Evolutionary conservation across 2,113 vertebrate species (phyloP).

Genomic region (Cygnus buccinator): DNA sequence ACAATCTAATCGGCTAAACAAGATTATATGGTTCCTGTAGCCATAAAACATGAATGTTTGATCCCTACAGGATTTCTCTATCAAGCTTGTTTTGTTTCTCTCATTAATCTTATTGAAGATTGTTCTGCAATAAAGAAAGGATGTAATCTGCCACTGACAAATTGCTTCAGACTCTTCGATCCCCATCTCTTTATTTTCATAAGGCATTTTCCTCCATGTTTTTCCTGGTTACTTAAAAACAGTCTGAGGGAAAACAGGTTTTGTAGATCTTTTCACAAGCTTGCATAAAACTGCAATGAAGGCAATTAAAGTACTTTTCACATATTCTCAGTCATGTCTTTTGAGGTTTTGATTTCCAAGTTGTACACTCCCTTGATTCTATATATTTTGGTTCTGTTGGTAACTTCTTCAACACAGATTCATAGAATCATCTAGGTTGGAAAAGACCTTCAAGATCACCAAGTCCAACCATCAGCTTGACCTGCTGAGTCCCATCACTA

Average conservation of each 20-base stretch:
- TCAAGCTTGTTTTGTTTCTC: slow-evolving; percentile 17
- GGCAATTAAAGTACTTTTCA: background rate
- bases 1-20: slow-evolving; percentile 35
- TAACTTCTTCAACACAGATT: background rate
- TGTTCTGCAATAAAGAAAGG: slow-evolving; percentile 7
- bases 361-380: background rate
- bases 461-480: background rate
- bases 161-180: background rate
- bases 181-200: background rate
- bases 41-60: background rate
- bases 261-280: background rate
- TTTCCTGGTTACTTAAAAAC: background rate
- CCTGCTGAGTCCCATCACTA: too few species aligned
- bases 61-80: slow-evolving; percentile 20
- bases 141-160: slow-evolving; percentile 43
- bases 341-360: background rate
- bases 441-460: background rate
- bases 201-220: background rate
- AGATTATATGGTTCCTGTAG: slow-evolving; percentile 17
- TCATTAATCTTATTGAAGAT: slow-evolving; percentile 51
- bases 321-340: background rate
- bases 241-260: background rate
- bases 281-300: background rate
- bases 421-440: background rate
- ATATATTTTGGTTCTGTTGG: background rate